phyloP scores from a whole-genome alignment of 2,888 invertebrate species.

The Argyresthia albistria region DNA sequence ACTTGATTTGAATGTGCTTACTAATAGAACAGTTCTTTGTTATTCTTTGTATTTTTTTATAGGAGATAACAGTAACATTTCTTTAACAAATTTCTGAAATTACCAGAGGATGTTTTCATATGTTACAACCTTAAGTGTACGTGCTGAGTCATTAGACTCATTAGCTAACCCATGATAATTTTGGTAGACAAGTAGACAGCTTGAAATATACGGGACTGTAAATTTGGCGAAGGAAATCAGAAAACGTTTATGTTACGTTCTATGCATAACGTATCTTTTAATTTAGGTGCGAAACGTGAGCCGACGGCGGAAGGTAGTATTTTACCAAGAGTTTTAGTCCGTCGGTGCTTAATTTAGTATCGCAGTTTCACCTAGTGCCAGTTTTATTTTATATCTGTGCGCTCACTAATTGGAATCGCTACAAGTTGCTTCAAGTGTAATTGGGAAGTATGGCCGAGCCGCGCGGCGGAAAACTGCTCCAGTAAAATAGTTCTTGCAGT shows the following conservation, averaged over 20 bases:
- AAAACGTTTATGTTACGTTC: neutral
- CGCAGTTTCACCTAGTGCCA: conserved; percentile 20
- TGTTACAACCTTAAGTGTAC: neutral
- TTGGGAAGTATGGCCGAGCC: conserved; percentile 15
- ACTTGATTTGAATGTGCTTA: too few species aligned
- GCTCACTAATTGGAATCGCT: conserved; percentile 21
- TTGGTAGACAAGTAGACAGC: neutral
- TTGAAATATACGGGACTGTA: neutral
- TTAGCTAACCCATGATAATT: too few species aligned
- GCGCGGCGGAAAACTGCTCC: conserved; percentile 1
- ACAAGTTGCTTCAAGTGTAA: conserved; percentile 31
- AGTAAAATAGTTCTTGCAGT: conserved; percentile 1
- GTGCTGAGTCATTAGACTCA: too few species aligned
- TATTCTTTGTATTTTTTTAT: too few species aligned
- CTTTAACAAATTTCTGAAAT: too few species aligned
- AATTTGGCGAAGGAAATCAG: neutral
- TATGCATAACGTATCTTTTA: neutral
- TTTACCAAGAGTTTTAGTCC: conserved; percentile 19
- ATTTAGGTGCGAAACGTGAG: conserved; percentile 2
- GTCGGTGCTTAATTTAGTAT: conserved; percentile 18
- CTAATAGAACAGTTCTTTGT: too few species aligned
- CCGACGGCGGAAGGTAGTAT: conserved; percentile 13
- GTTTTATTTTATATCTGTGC: conserved; percentile 25
- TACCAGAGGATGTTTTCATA: too few species aligned
- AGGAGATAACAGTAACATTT: too few species aligned